These are phyloP conservation scores for Sphaeridia pumilis DNA, from an alignment of 2,888 invertebrate genomes.

Conservation along the genomic window DNA sequence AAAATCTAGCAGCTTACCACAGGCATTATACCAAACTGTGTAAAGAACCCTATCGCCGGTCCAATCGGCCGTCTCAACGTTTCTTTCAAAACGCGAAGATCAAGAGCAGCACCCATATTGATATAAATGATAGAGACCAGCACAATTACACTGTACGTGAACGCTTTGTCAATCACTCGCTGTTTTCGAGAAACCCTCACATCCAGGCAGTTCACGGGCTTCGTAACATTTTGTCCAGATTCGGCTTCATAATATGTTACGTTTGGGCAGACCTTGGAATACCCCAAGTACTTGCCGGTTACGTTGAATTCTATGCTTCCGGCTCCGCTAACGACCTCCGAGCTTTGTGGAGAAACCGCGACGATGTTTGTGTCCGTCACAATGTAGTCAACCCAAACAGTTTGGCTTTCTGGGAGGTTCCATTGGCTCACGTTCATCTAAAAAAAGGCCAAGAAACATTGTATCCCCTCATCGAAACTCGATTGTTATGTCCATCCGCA, in stretches of 20 bases:
- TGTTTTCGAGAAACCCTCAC: conserved; percentile 51
- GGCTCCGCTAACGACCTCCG: neutral
- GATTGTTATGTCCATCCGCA: too few relatives aligned
- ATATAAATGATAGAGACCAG: conserved; percentile 71
- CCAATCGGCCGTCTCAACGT: conserved; percentile 62
- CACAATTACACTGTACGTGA: conserved; percentile 60
- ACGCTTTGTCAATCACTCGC: conserved; percentile 58
- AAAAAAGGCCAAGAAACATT: neutral
- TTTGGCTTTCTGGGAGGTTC: neutral
- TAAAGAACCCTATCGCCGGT: conserved; percentile 61
- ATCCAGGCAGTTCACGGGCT: conserved; percentile 19
- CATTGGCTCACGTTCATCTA: conserved; percentile 10
- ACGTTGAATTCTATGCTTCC: conserved; percentile 29
- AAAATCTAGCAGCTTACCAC: conserved; percentile 47
- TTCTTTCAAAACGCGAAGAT: conserved; percentile 55
- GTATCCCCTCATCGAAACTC: too few relatives aligned
- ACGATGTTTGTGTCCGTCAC: conserved; percentile 25
- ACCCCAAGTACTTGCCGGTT: conserved; percentile 38
- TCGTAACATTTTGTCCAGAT: conserved; percentile 14
- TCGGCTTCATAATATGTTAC: conserved; percentile 17
- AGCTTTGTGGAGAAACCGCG: conserved; percentile 10
- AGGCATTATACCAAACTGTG: conserved; percentile 78
- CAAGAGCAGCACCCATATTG: conserved; percentile 81
- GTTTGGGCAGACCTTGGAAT: conserved; percentile 35
- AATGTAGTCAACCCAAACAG: conserved; percentile 18